Evolutionary conservation across 2,113 vertebrate genomes (phyloP), one percentile per base, ranked within the genome.

Genomic region (Carassius carassius): DNA sequence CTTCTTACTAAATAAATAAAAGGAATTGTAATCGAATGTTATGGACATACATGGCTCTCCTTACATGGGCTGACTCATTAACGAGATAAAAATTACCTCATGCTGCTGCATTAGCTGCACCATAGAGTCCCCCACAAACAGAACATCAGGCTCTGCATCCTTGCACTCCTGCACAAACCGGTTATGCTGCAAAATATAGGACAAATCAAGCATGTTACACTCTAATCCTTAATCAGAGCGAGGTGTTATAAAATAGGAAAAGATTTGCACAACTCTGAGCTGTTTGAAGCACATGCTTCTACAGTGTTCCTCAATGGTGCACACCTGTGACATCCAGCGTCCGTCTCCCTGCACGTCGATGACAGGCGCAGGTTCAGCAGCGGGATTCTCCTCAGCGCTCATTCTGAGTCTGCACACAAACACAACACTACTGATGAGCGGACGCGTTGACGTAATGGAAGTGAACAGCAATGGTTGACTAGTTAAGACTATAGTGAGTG

Each of bases 61-160:
- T 76, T 17, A 29, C n/a, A 76, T 54, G 47, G 70, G 3, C 41
- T 8, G n/a, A 47, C 47, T 54, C 9, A 14, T 78, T 62, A 78
- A 62, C 21, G 19, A 62, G 13, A 35, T 44, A 47, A 60, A 70
- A 82, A 74, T 84, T 90, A 99, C 98, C 96, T 99, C 98, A 0
- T 95, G 96, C 62, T 99, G 98, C 91, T 98, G 97, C 88, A 99
- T 95, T 76, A 99, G 88, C 88, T 99, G 98, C 67, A 99, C 94
- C 98, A 99, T 98, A 85, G 96, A 99, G 91, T 99, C 98, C 0
- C 98, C 98, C 32, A 99, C 95, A 87, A 99, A 99, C 63, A 99
- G 95, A 79, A 99, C 94, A 0, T 95, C 94, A 84, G 94, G 93
- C 84, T 94, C 94, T 11, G 90, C 93, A 77, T 95, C 93, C 84